Evolutionary conservation across 37 sponge, comb jelly and placozoan species (phyloP).

Genomic region (Aphrocallistes beatrix): DNA sequence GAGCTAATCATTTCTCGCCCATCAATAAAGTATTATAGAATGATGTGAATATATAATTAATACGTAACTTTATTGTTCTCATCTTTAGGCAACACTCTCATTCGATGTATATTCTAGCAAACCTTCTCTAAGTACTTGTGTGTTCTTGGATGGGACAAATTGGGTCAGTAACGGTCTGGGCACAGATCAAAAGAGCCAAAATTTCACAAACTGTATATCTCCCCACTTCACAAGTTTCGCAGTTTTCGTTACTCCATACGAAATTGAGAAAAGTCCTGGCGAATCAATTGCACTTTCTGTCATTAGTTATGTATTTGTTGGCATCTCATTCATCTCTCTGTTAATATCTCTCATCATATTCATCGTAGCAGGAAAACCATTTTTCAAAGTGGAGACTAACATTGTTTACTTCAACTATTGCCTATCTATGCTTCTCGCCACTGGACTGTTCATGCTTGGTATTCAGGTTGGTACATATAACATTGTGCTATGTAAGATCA

Average conservation of each 20-base stretch:
- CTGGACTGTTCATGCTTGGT: background rate
- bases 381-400: background rate
- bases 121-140: too few relatives aligned
- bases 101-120: too few relatives aligned
- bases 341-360: background rate
- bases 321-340: background rate
- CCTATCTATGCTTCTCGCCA: background rate
- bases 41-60: too few relatives aligned
- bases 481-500: background rate
- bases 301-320: background rate
- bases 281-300: background rate
- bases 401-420: background rate
- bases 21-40: too few relatives aligned
- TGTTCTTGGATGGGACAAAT: background rate
- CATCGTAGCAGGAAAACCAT: background rate
- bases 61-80: too few relatives aligned
- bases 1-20: too few relatives aligned
- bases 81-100: too few relatives aligned
- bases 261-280: background rate
- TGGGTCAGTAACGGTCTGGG: background rate
- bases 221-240: constrained; percentile 1
- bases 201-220: background rate
- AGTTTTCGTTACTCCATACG: background rate
- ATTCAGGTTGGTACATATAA: background rate
- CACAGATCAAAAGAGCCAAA: background rate